phyloP scores from a whole-genome alignment of 1,140 invertebrate genomes.

The Thrips palmi region DNA sequence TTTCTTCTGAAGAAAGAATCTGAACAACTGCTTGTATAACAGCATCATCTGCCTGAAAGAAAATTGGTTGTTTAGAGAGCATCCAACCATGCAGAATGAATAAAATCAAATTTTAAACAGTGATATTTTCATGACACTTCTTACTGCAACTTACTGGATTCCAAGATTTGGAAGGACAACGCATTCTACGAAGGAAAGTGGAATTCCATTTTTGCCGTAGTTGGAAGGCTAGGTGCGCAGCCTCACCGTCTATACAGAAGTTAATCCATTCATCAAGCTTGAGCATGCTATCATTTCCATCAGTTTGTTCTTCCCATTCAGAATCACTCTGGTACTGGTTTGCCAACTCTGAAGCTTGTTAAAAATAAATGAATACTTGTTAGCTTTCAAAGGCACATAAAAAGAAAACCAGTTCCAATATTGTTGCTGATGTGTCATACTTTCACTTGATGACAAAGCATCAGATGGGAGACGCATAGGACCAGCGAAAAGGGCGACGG shows the following conservation, averaged over 20 bases:
- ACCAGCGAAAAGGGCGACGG: constrained; percentile 61
- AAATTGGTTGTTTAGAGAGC: constrained; percentile 15
- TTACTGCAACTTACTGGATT: constrained; percentile 24
- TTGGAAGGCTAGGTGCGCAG: constrained; percentile 44
- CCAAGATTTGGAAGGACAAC: constrained; percentile 42
- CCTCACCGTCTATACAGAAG: constrained; percentile 48
- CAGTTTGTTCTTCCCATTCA: constrained; percentile 38
- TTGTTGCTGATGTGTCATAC: too few relatives aligned
- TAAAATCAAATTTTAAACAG: too few relatives aligned
- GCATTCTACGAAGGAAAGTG: constrained; percentile 50
- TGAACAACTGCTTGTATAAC: constrained; percentile 46
- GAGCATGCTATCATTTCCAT: constrained; percentile 35
- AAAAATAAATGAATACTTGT: constrained; percentile 2
- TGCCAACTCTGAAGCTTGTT: constrained; percentile 12
- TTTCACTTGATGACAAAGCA: constrained; percentile 31
- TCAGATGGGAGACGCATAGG: constrained; percentile 43
- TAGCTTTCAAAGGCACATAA: too few relatives aligned
- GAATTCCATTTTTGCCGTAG: constrained; percentile 62
- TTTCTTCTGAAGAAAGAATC: constrained; percentile 52
- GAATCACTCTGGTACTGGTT: constrained; percentile 26
- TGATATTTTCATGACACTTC: too few relatives aligned
- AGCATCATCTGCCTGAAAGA: constrained; percentile 45
- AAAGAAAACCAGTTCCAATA: constrained; percentile 23
- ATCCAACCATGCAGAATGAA: not conserved
- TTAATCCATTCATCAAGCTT: constrained; percentile 64